Evolutionary conservation across 2,888 invertebrate genomes (phyloP), one percentile per base, ranked within the genome.

Genomic region (Anthophora plumipes): DNA sequence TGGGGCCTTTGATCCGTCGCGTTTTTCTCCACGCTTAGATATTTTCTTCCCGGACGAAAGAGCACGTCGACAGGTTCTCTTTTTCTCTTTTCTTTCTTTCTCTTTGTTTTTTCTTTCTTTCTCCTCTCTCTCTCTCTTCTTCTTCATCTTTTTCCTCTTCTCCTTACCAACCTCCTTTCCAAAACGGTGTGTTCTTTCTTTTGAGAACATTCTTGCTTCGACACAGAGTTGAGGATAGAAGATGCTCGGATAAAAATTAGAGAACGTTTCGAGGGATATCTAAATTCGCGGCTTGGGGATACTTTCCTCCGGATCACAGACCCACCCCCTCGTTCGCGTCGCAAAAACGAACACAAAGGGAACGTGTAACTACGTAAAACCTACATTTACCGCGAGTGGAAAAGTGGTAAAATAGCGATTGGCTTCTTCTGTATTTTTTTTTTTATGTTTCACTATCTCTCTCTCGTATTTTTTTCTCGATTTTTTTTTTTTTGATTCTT

Each of bases 341-440:
- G 48, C 46, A 39, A 64, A 39, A 85, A 83, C 43, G 59, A 74
- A 74, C 68, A 59, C 7, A 55, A 81, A 76, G 73, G 57, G 63
- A 31, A 79, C 77, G 60, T 76, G 61, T 75, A 80, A 78, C 79
- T 70, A 71, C 71, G 72, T 80, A 84, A 66, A 82, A 85, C 79
- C 87, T 87, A 87, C 87, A 75, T 80, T 85, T 66, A 81, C 64
- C 76, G 87, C 75, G 84, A 87, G 83, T 90, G 88, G 70, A 89
- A 90, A 90, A 89, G 90, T 90, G 86, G 84, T 88, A 89, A 90
- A 90, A 90, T 89, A 90, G 89, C 90, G 84, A 89, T 86, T 88
- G 86, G 88, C 85, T 89, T 87, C 80, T 74, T 74, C 31, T 31
- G 31, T 31, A n/a, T n/a, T 31, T 31, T 31, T 31, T 31, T 77